These are phyloP conservation scores for Alauda arvensis DNA, from an alignment of 2,797 vertebrate genomes.

Conservation along the genomic window DNA sequence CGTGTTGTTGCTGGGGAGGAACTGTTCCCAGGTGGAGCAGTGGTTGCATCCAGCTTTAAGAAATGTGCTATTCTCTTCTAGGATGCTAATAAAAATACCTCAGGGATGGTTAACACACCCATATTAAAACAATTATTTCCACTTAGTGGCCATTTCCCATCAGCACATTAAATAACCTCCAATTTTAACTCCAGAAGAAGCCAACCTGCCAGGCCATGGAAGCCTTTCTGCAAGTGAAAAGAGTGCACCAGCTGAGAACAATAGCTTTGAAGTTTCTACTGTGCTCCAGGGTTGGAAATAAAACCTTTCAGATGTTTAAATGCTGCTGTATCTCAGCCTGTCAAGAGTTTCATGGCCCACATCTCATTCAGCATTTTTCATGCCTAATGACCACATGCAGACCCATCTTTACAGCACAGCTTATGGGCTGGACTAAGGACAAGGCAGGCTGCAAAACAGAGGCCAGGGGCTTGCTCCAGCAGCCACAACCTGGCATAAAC, in stretches of 20 bases:
- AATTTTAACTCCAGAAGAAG: neutral
- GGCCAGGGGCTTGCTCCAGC: neutral
- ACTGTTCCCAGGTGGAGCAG: constrained; percentile 27
- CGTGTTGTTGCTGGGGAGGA: constrained; percentile 1
- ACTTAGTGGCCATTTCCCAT: constrained; percentile 28
- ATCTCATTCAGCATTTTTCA: neutral
- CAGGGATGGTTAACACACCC: constrained; percentile 11
- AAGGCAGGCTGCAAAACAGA: neutral
- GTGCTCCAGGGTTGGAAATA: neutral
- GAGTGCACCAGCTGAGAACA: neutral
- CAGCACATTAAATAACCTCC: neutral
- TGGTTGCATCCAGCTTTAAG: neutral
- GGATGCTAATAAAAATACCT: constrained; percentile 24
- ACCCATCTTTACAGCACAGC: neutral
- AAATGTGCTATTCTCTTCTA: neutral
- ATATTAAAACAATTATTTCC: constrained; percentile 39
- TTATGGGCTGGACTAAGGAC: neutral
- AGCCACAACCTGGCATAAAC: neutral
- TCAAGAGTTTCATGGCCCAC: neutral
- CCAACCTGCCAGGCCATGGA: neutral
- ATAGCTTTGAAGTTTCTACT: neutral
- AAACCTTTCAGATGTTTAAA: constrained; percentile 4
- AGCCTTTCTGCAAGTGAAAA: neutral
- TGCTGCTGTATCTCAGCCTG: neutral
- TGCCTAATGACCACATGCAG: neutral